These are phyloP conservation scores for Drosophila nr. perissopoda DNA, from an alignment of 2,888 invertebrate genomes.

Conservation along the genomic window DNA sequence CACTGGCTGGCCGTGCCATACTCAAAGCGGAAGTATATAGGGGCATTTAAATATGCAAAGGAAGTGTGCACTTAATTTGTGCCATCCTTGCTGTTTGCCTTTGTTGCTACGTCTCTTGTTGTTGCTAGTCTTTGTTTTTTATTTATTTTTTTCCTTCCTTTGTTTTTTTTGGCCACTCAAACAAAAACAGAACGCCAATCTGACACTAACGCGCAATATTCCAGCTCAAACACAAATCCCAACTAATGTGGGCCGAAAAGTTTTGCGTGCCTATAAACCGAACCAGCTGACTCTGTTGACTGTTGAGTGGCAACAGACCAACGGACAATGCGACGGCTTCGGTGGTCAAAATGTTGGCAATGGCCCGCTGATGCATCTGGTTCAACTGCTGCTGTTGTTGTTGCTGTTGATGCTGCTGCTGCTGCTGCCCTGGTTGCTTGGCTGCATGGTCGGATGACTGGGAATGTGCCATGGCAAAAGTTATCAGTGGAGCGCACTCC, in stretches of 20 bases:
- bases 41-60: slow-evolving; percentile 81
- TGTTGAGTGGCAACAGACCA: slow-evolving; percentile 67
- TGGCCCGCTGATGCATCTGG: slow-evolving; percentile 62
- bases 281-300: slow-evolving; percentile 76
- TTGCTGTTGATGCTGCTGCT: slow-evolving; percentile 4
- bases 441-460: slow-evolving; percentile 32
- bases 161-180: slow-evolving; percentile 45
- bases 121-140: slow-evolving; percentile 45
- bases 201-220: slow-evolving; percentile 69
- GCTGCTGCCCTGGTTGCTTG: slow-evolving; percentile 8
- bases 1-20: slow-evolving; percentile 39
- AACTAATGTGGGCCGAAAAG: slow-evolving; percentile 77
- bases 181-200: slow-evolving; percentile 61
- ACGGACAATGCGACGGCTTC: slow-evolving; percentile 36
- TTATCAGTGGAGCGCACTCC: slow-evolving; percentile 63
- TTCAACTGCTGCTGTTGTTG: slow-evolving; percentile 3
- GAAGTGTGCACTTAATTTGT: slow-evolving; percentile 80
- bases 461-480: slow-evolving; percentile 72
- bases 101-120: slow-evolving; percentile 48
- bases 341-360: slow-evolving; percentile 70
- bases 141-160: slow-evolving; percentile 21
- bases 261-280: slow-evolving; percentile 61
- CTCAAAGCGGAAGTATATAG: slow-evolving; percentile 77
- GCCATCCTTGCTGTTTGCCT: slow-evolving; percentile 77
- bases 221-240: slow-evolving; percentile 77